Evolutionary conservation across 2,797 vertebrate species (phyloP).

Genomic region (Knipowitschia caucasica): DNA sequence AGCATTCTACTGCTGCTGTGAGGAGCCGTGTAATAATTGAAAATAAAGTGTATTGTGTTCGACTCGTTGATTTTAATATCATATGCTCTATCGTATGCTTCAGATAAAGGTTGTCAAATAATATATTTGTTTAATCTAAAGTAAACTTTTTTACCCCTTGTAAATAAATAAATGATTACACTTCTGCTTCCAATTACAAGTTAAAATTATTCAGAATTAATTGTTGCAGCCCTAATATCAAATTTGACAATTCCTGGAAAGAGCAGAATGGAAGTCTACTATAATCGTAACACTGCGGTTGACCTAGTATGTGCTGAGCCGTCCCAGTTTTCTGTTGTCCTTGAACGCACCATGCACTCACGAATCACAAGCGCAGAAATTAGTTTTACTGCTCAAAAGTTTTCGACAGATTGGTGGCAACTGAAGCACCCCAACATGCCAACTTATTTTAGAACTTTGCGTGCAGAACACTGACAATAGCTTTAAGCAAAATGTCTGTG

Average conservation of each 20-base stretch:
- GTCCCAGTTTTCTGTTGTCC: constrained; percentile 3
- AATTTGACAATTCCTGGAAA: background rate
- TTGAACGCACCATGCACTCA: constrained; percentile 7
- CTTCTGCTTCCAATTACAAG: no score
- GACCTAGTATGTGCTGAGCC: constrained; percentile 1
- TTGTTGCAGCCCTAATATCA: background rate
- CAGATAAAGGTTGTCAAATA: no score
- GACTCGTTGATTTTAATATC: no score
- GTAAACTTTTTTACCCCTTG: no score
- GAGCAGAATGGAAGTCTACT: background rate
- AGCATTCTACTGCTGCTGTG: no score
- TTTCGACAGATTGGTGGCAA: constrained; percentile 4
- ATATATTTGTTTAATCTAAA: no score
- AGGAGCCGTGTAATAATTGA: no score
- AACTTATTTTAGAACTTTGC: background rate
- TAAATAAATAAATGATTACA: no score
- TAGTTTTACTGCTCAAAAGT: constrained; percentile 7
- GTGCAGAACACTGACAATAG: background rate
- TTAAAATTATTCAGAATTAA: no score
- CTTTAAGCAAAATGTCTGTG: no score
- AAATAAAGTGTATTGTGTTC: no score
- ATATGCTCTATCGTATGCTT: no score
- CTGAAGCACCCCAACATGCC: background rate
- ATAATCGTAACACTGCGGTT: background rate
- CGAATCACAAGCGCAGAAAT: constrained; percentile 2